Conservation (phyloP, 2,797 vertebrate genomes). For the Hydrocynus forskahlii region DNA sequence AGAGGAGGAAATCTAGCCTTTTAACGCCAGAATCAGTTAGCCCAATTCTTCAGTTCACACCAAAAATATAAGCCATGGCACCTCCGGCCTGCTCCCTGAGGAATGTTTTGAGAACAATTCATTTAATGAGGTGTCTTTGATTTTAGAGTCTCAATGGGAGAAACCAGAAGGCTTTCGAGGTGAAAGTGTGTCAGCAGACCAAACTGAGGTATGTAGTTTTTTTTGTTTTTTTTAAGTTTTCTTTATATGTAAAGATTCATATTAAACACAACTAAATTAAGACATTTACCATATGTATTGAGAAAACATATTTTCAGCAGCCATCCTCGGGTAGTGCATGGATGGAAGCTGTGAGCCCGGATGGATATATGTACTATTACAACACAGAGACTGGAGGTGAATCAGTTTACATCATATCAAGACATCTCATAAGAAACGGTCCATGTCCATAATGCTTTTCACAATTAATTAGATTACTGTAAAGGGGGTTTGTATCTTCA, state of each 20-base stretch:
- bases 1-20: not conserved
- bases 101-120: not conserved
- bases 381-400: constrained; percentile 90
- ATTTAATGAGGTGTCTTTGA: not conserved
- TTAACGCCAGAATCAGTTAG: not conserved
- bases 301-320: constrained; percentile 64
- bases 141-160: constrained; percentile 90
- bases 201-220: constrained; percentile 56
- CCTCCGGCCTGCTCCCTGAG: no score
- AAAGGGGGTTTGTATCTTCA: no score
- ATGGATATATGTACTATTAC: constrained; percentile 92
- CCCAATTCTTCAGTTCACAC: no score
- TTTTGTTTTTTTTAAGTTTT: no score
- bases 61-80: no score
- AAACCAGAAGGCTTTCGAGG: constrained; percentile 83
- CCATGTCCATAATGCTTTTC: not conserved
- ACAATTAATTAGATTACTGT: not conserved
- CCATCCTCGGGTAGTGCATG: constrained; percentile 71
- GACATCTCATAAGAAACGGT: not conserved
- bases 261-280: not conserved
- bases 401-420: not conserved
- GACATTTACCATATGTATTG: not conserved
- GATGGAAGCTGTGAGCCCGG: constrained; percentile 88
- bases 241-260: not conserved
- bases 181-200: constrained; percentile 48